Evolutionary conservation across 2,113 vertebrate genomes (phyloP).

Genomic region (Macquaria ambigua): DNA sequence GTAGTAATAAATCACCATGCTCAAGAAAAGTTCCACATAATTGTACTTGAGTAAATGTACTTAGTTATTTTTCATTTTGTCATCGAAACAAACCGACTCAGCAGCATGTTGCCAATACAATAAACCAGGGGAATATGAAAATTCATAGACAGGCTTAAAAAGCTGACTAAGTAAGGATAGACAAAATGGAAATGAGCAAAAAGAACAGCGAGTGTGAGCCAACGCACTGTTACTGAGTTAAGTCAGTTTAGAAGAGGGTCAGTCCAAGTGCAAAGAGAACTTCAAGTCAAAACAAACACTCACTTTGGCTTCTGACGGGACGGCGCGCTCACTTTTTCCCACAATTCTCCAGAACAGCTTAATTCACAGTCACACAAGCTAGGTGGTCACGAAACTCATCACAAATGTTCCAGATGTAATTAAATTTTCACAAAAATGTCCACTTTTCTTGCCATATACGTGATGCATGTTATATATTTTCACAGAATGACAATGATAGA

Average conservation of each 20-base stretch:
- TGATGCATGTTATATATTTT: conserved; percentile 55
- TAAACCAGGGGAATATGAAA: conserved; percentile 47
- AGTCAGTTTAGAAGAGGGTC: conserved; percentile 77
- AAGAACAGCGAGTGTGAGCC: conserved; percentile 54
- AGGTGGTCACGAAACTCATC: conserved; percentile 72
- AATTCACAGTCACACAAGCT: conserved; percentile 63
- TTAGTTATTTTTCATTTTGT: background rate
- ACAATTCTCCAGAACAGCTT: conserved; percentile 66
- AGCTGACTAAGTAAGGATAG: conserved; percentile 69
- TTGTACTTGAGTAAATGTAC: background rate
- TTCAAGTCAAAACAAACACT: conserved; percentile 83
- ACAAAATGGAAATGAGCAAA: conserved; percentile 56
- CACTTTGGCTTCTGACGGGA: conserved; percentile 78
- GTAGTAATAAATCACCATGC: background rate
- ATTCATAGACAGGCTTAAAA: conserved; percentile 51
- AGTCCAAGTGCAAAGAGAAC: conserved; percentile 80
- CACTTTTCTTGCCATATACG: conserved; percentile 34
- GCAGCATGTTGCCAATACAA: conserved; percentile 14
- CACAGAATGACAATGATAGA: conserved; percentile 55
- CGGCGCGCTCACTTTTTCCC: conserved; percentile 69
- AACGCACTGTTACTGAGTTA: conserved; percentile 70
- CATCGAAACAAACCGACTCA: background rate
- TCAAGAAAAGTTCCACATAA: background rate
- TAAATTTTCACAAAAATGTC: conserved; percentile 55
- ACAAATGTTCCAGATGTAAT: conserved; percentile 67